phyloP scores from a whole-genome alignment of 1,140 invertebrate genomes.

The Rhysida immarginata region DNA sequence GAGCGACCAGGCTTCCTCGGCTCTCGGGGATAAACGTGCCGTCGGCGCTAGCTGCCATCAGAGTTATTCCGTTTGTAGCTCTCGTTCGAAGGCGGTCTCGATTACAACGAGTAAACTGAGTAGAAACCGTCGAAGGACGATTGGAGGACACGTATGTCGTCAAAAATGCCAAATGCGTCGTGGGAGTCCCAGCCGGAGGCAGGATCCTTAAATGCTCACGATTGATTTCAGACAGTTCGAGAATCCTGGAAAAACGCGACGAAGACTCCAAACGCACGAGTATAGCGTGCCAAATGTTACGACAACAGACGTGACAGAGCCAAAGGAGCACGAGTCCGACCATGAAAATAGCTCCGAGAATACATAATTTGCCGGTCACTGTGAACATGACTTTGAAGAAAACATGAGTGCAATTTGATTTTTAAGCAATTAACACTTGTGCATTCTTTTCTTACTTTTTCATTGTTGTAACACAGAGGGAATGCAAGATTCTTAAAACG shows the following conservation, averaged over 20 bases:
- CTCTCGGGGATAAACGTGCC: too few relatives aligned
- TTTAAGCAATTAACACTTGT: too few relatives aligned
- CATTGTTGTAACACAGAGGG: too few relatives aligned
- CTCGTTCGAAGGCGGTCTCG: background rate
- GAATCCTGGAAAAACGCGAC: background rate
- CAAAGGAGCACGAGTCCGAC: conserved; percentile 1
- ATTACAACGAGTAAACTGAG: background rate
- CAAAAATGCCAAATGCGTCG: background rate
- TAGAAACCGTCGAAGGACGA: background rate
- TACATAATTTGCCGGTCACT: background rate
- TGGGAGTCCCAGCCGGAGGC: background rate
- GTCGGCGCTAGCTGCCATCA: too few relatives aligned
- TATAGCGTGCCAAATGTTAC: background rate
- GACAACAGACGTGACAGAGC: conserved; percentile 5
- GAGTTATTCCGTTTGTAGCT: too few relatives aligned
- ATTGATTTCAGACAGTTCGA: conserved; percentile 4
- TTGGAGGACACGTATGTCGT: background rate
- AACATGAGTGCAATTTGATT: too few relatives aligned
- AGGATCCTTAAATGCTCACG: background rate
- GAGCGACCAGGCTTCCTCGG: too few relatives aligned
- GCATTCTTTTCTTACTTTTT: too few relatives aligned
- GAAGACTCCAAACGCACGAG: background rate
- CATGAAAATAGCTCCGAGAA: background rate
- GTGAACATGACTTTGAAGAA: conserved; percentile 3
- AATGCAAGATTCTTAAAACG: too few relatives aligned